Evolutionary conservation across 2,797 vertebrate genomes (phyloP).

Genomic region (Gallirallus australis): DNA sequence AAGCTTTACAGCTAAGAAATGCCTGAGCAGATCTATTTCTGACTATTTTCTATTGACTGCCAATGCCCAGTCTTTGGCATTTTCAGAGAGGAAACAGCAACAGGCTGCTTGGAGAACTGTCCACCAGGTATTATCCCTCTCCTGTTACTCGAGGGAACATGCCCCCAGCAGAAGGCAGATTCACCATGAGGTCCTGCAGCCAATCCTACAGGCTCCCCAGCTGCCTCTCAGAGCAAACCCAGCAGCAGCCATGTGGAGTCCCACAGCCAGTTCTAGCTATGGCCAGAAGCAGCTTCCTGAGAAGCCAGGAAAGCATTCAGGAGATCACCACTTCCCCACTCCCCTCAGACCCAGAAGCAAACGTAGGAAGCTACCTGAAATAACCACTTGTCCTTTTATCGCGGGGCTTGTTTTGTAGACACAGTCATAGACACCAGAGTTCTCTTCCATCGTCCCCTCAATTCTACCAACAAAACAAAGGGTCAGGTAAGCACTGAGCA

Average conservation of each 20-base stretch:
- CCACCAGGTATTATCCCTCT: not conserved
- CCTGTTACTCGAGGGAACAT: not conserved
- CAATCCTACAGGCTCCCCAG: not conserved
- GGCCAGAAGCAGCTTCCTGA: not conserved
- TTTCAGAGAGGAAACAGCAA: not conserved
- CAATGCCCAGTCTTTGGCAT: not conserved
- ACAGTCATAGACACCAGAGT: slow-evolving; percentile 35
- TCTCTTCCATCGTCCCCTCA: slow-evolving; percentile 9
- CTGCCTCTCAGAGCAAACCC: not conserved
- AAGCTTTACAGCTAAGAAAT: not conserved
- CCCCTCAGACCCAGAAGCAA: not conserved
- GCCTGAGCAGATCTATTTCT: rapidly evolving
- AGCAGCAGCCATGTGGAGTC: rapidly evolving
- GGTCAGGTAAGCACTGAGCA: not conserved
- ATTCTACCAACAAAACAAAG: not conserved
- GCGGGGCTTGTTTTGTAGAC: not conserved
- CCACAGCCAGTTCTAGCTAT: not conserved
- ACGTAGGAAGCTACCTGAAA: not conserved
- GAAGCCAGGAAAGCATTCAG: not conserved
- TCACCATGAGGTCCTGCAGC: not conserved
- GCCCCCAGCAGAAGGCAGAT: not conserved
- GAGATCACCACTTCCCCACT: not conserved
- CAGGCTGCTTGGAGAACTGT: not conserved
- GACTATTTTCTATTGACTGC: too few species aligned
- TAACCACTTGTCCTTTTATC: not conserved